Conservation (phyloP, 2,888 invertebrate species). For the Acronicta alni region DNA sequence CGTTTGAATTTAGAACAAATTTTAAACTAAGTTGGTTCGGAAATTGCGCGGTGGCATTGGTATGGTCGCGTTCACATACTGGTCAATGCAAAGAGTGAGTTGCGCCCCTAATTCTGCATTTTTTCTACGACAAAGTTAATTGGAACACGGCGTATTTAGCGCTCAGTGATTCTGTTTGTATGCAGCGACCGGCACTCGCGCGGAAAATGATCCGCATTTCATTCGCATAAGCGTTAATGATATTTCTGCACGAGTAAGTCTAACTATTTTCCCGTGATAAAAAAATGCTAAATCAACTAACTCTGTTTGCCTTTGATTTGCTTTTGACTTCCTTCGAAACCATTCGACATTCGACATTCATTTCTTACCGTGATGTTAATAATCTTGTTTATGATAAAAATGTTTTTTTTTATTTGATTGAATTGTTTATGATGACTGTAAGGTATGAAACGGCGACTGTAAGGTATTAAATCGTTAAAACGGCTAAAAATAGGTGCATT, state of each 20-base stretch:
- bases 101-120: conserved; percentile 60
- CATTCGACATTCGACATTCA: conserved; percentile 5
- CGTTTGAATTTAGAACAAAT: conserved; percentile 70
- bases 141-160: conserved; percentile 66
- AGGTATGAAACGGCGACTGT: too few species aligned
- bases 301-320: conserved; percentile 30
- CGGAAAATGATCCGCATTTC: conserved; percentile 70
- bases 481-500: too few species aligned
- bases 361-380: too few species aligned
- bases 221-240: conserved; percentile 64
- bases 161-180: conserved; percentile 72
- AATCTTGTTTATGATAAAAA: too few species aligned
- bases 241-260: conserved; percentile 60
- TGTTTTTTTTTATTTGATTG: too few species aligned
- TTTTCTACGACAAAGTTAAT: conserved; percentile 66
- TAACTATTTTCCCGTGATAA: conserved; percentile 37
- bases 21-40: conserved; percentile 71
- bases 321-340: conserved; percentile 13
- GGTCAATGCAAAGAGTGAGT: conserved; percentile 63
- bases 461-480: too few species aligned
- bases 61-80: conserved; percentile 66
- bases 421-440: too few species aligned
- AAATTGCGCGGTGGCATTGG: conserved; percentile 64
- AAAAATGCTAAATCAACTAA: conserved; percentile 27
- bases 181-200: conserved; percentile 63